Base-by-base conservation (phyloP, 2,113 vertebrate genomes). In the Oreochromis niloticus region DNA sequence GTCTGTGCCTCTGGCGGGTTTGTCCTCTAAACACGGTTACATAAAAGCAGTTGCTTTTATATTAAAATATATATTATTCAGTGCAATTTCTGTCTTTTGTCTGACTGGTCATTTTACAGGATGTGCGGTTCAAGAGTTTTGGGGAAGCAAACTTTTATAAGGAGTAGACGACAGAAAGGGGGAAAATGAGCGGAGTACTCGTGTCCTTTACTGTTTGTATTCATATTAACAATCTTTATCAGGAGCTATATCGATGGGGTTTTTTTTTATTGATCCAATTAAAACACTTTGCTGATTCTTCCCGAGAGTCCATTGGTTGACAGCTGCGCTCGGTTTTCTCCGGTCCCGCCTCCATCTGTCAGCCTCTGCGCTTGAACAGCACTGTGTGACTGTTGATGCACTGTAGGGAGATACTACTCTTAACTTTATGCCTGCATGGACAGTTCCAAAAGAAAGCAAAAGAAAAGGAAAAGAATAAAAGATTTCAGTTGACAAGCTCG, bases 261-360 rank as follows among this genome's bases (percentile, higher is more conserved):
- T 14, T 34, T 82, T 89, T 85, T 80, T 24, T 88, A 85, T 91
- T 22, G 32, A 79, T 83, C 93, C 95, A 96, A 95, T 93, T 90
- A 88, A 79, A 94, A 87, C 66, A 19, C 81, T 56, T 63, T 83
- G 61, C 75, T 85, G 87, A 83, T 41, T 61, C 82, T 39, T 91
- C 71, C 88, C 22, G 80, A 52, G 43, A 86, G 63, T 48, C 84
- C 27, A 95, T 96, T 96, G 95, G 95, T 89, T 92, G 89, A 61
- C 83, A 86, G 86, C 85, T 73, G 84, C 27, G 85, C 87, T 88
- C 66, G 54, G 75, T n/a, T 73, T 43, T 52, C 55, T 48, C 5
- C 54, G 39, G 92, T 83, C 92, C 95, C 95, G 89, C 96, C 95
- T 56, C 92, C 88, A 80, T 84, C 61, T 94, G 94, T 91, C 95